A percentile compares a stretch with the other conserved stretches of the same genome.
These are phyloP conservation scores for Rhinatrema bivittatum DNA, from an alignment of 2,797 vertebrate species.

Conservation along the genomic window DNA sequence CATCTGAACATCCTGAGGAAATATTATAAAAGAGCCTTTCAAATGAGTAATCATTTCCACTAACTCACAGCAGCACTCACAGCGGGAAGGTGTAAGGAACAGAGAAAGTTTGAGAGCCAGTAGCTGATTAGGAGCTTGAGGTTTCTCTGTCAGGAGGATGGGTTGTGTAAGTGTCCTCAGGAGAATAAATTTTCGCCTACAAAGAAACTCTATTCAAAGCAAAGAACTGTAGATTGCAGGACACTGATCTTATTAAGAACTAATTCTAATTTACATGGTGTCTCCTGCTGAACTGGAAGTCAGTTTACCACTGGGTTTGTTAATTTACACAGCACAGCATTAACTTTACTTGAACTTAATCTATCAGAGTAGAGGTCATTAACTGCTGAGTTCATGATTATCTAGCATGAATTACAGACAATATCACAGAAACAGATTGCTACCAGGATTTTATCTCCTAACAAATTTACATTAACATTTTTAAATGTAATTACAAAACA, in stretches of 20 bases:
- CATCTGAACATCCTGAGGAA: conserved; percentile 73
- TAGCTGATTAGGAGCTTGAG: conserved; percentile 82
- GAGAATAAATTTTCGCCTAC: conserved; percentile 93
- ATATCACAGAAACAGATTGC: too few species aligned
- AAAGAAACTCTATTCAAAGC: conserved; percentile 64
- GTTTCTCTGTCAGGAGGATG: conserved; percentile 75
- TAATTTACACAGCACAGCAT: conserved; percentile 95
- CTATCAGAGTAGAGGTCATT: conserved; percentile 74
- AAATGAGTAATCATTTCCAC: conserved; percentile 86
- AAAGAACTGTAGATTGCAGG: conserved; percentile 60
- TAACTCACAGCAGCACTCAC: conserved; percentile 76
- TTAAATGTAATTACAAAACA: too few species aligned
- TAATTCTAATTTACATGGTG: conserved; percentile 93
- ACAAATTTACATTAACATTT: too few species aligned
- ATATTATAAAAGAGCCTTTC: conserved; percentile 86
- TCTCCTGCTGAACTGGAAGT: conserved; percentile 85
- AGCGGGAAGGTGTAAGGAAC: conserved; percentile 72
- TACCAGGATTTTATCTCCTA: too few species aligned
- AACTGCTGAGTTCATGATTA: conserved; percentile 75
- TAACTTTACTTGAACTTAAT: conserved; percentile 71
- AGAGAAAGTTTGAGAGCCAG: conserved; percentile 76
- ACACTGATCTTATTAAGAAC: conserved; percentile 91
- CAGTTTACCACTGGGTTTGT: conserved; percentile 95
- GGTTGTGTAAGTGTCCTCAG: conserved; percentile 69
- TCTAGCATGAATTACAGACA: too few species aligned